phyloP scores from a whole-genome alignment of 2,888 invertebrate species.

The Eremobia ochroleuca region DNA sequence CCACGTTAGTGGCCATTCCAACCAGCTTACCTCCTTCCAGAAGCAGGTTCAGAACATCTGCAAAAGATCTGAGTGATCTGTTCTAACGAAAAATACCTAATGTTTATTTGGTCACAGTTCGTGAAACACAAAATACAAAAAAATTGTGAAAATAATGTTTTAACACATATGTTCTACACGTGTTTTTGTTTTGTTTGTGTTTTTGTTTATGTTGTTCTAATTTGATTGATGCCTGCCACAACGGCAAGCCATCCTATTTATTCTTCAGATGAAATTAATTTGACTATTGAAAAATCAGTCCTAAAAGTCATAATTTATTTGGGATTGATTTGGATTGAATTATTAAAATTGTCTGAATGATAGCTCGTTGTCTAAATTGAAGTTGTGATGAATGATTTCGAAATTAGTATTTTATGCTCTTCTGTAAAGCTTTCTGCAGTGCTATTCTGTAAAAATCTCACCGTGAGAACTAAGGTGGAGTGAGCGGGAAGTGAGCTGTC shows the following conservation, averaged over 20 bases:
- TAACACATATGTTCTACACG: no score
- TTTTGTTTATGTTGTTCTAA: no score
- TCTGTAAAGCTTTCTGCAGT: background rate
- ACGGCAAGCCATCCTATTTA: background rate
- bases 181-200: no score
- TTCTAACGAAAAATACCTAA: no score
- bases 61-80: background rate
- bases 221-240: background rate
- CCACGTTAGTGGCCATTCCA: background rate
- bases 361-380: background rate
- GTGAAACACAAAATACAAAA: no score
- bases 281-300: background rate
- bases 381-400: background rate
- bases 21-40: background rate
- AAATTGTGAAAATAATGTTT: no score
- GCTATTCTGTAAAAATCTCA: no score
- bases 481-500: no score
- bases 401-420: constrained; percentile 16
- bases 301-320: background rate
- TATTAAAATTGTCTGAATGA: constrained; percentile 12
- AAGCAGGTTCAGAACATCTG: background rate
- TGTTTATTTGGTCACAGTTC: no score
- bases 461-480: no score
- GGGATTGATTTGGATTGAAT: background rate
- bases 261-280: background rate